Base-by-base conservation (phyloP, 2,888 invertebrate genomes). In the Callimorpha dominula region DNA sequence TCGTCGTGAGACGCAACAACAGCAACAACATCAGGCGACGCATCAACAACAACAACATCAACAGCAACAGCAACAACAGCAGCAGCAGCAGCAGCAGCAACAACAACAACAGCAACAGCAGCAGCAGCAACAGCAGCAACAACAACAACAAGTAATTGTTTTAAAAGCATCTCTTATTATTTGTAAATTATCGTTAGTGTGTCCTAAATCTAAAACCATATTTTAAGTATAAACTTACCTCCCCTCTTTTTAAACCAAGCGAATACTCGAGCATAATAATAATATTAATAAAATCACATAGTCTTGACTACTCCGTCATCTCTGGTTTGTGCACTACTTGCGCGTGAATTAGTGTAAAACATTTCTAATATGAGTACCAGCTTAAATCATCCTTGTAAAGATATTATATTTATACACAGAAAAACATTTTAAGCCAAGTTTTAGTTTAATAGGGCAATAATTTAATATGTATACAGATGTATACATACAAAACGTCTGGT, bases 1-100 rank as follows among this genome's bases (percentile, higher is more conserved):
- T 49, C 89, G 96, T 74, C 92, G 96, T 78, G 96, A 96, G 82
- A 94, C 95, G 82, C 95, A 94, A 77, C 94, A 93, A 46, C 93
- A 94, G n/a, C 93, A 94, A 15, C 94, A 94, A 15, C 94, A 93
- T 0, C 87, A 88, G 0, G 85, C 88, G 85, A 0, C 89, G 0
- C 89, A 90, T 0, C 89, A 90, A 0, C 91, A 91, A 0, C 91
- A 89, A 0, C 91, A 91, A 0, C 93, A 93, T 0, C 94, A 93
- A 15, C 93, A 93, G 8, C 93, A 93, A 0, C 93, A 93, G 0
- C 93, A 92, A 0, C 92, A 92, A 0, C 93, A 93, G 0, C 93
- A 93, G 0, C 92, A 93, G 0, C 93, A 93, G 0, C 93, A 92
- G 0, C 94, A 94, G 0, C 91, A 90, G 0, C 88, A 88, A 0